Base-by-base conservation (phyloP, 2,113 vertebrate genomes). In the Vidua chalybeata region DNA sequence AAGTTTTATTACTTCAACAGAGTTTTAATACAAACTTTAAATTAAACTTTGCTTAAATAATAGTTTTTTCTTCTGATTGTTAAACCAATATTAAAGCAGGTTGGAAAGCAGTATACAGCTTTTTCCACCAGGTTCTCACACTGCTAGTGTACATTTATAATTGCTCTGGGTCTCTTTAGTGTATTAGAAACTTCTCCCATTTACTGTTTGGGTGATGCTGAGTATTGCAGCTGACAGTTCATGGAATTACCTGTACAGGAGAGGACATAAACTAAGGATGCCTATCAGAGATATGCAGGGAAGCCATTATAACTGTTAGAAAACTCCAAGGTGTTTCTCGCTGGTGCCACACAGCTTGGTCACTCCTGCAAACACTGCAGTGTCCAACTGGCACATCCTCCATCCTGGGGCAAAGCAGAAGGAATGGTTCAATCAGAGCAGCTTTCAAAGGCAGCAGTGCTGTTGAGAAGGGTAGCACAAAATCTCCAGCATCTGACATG, bases 11-110 rank as follows among this genome's bases (percentile, higher is more conserved):
- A 80, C 58, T 80, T 88, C 77, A 67, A 80, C 10, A n/a, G 48
- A 59, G 11, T 17, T 85, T 93, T 48, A 92, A 77, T 78, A 72
- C 23, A 89, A 92, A 75, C 9, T 43, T 77, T 20, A 11, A 26
- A 58, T 78, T 66, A 54, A 87, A 62, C 31, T 89, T 87, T 45
- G 5, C 37, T 83, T 76, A 91, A 92, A 77, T 85, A 93, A 22
- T 31, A 66, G 13, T 26, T 15, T 84, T 80, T 90, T 20, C 26
- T 56, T 77, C 54, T 80, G 39, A 43, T 27, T 21, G 6, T 75
- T 78, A 87, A 86, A 49, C 3, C 33, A 37, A 30, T 72, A 63
- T 55, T 85, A 67, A 80, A 91, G 33, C 26, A 83, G 39, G 30
- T 51, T 91, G 80, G 64, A 89, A 94, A 79, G 3, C 9, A 80